These are phyloP conservation scores for Apamea anceps DNA, from an alignment of 2,888 invertebrate genomes.

Conservation along the genomic window DNA sequence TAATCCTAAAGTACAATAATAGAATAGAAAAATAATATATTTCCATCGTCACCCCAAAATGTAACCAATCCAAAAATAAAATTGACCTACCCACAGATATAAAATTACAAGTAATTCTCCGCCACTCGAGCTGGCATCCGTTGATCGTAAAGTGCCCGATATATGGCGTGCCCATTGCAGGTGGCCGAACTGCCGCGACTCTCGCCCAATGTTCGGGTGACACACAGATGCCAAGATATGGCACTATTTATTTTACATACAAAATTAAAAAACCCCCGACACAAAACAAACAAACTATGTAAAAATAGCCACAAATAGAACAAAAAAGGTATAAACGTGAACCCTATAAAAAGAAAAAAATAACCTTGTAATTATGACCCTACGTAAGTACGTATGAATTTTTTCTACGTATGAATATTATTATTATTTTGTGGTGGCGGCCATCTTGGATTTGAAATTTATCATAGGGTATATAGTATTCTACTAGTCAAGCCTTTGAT, in stretches of 20 bases:
- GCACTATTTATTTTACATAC: not conserved
- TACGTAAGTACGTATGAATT: too few species aligned
- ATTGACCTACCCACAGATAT: constrained; percentile 40
- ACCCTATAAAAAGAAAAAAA: too few species aligned
- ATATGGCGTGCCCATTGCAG: constrained; percentile 54
- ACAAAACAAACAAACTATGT: too few species aligned
- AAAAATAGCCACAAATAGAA: too few species aligned
- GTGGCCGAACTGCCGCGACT: constrained; percentile 39
- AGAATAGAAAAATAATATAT: not conserved
- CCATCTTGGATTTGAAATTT: too few species aligned
- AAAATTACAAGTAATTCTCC: constrained; percentile 45
- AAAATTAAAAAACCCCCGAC: too few species aligned
- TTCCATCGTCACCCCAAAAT: constrained; percentile 1
- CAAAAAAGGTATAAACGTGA: too few species aligned
- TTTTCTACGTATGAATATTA: too few species aligned
- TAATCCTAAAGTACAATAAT: not conserved
- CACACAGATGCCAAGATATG: constrained; percentile 16
- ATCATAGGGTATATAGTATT: too few species aligned
- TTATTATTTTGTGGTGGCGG: too few species aligned
- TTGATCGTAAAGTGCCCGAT: constrained; percentile 52
- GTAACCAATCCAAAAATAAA: constrained; percentile 30
- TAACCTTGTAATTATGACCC: too few species aligned
- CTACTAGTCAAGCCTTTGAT: too few species aligned
- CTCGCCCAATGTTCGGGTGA: constrained; percentile 13
- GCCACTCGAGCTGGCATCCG: constrained; percentile 39